Conservation (phyloP, 1,140 invertebrate genomes). For the Cephus cinctus region DNA sequence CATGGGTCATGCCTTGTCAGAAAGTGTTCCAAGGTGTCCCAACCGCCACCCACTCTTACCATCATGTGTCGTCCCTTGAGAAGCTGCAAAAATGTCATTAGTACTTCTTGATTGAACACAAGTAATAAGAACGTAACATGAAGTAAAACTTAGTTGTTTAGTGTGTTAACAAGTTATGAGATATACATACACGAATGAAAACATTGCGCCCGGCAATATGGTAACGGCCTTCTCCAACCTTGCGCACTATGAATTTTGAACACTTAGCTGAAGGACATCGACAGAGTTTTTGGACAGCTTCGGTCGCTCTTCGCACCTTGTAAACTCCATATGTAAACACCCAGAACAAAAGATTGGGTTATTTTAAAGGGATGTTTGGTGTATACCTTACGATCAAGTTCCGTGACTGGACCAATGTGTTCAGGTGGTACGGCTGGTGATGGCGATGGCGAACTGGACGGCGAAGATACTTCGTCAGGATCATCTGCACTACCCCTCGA, state of each 20-base stretch:
- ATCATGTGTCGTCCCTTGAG: constrained; percentile 87
- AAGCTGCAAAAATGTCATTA: constrained; percentile 60
- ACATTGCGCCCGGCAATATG: constrained; percentile 79
- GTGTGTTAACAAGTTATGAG: constrained; percentile 23
- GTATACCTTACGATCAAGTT: constrained; percentile 50
- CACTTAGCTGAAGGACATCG: constrained; percentile 70
- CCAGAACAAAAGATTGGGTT: neutral
- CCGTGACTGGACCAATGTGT: constrained; percentile 47
- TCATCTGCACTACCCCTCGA: constrained; percentile 65
- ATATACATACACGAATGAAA: constrained; percentile 66
- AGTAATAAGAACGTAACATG: neutral
- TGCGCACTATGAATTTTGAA: constrained; percentile 71
- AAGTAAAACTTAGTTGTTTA: neutral
- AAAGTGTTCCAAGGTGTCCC: constrained; percentile 92
- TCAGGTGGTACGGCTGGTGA: constrained; percentile 39
- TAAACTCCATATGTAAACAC: neutral
- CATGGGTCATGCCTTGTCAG: constrained; percentile 87
- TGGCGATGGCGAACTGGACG: constrained; percentile 46
- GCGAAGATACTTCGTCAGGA: constrained; percentile 55
- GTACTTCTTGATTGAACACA: neutral
- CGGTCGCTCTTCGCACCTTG: constrained; percentile 71
- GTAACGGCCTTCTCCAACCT: constrained; percentile 79
- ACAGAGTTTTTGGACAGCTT: constrained; percentile 68
- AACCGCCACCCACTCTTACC: constrained; percentile 90
- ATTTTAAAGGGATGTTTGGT: neutral